Conservation (phyloP, 1,140 invertebrate species). For the Drosophila fuyamai region DNA sequence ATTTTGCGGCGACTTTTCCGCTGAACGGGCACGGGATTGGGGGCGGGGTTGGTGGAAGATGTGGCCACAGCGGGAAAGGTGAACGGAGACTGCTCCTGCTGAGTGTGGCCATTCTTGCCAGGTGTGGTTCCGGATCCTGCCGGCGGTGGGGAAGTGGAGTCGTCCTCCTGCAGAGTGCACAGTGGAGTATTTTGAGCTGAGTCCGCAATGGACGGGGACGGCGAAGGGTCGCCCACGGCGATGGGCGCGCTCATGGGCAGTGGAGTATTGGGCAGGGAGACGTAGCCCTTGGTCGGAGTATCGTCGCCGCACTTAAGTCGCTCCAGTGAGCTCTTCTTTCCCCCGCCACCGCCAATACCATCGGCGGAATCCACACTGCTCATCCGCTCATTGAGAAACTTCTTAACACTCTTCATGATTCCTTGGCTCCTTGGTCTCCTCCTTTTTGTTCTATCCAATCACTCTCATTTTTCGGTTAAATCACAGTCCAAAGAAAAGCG, state of each 20-base stretch:
- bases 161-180: constrained; percentile 70
- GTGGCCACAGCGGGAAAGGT: constrained; percentile 63
- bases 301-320: constrained; percentile 52
- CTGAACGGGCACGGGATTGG: constrained; percentile 85
- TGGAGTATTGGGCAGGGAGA: constrained; percentile 66
- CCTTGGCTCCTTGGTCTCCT: not conserved
- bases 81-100: constrained; percentile 65
- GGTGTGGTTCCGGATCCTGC: constrained; percentile 24
- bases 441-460: constrained; percentile 10
- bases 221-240: constrained; percentile 71
- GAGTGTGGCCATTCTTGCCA: constrained; percentile 31
- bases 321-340: constrained; percentile 59
- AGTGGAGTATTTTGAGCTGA: constrained; percentile 73
- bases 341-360: constrained; percentile 16
- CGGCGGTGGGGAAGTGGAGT: constrained; percentile 62
- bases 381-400: constrained; percentile 81
- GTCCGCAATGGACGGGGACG: constrained; percentile 69
- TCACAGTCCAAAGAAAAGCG: constrained; percentile 15
- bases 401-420: constrained; percentile 82
- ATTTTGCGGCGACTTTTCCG: constrained; percentile 92
- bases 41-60: constrained; percentile 41
- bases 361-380: constrained; percentile 74
- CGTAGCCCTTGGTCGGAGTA: constrained; percentile 19
- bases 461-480: constrained; percentile 44
- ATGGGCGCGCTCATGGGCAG: constrained; percentile 63